Evolutionary conservation across 1,140 invertebrate genomes (phyloP).

Genomic region (Drosophila persimilis): DNA sequence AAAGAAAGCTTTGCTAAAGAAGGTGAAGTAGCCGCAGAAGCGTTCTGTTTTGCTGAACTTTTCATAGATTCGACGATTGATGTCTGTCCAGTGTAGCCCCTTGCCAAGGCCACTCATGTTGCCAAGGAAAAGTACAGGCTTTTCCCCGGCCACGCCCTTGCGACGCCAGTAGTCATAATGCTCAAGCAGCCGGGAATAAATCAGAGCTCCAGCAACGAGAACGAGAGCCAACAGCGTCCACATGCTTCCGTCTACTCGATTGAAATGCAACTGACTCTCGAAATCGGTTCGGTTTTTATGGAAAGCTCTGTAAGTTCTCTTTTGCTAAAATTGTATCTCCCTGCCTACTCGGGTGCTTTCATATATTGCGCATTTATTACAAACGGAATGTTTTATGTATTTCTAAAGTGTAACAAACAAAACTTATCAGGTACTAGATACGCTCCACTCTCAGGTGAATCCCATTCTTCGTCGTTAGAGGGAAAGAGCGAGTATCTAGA

Average conservation of each 20-base stretch:
- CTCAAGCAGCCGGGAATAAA: conserved; percentile 40
- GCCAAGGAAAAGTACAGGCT: conserved; percentile 42
- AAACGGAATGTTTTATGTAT: not conserved
- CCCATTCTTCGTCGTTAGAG: conserved; percentile 32
- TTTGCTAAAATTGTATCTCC: no score
- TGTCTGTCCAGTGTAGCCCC: conserved; percentile 59
- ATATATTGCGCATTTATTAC: conserved; percentile 3
- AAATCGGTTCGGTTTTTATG: not conserved
- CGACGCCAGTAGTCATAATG: conserved; percentile 83
- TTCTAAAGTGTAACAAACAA: not conserved
- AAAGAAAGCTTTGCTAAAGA: conserved; percentile 58
- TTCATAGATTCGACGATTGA: conserved; percentile 57
- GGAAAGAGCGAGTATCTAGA: conserved; percentile 12
- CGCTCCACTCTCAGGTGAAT: conserved; percentile 56
- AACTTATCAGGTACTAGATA: conserved; percentile 6
- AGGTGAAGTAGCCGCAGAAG: conserved; percentile 64
- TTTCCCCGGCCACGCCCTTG: conserved; percentile 73
- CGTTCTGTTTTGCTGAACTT: conserved; percentile 38
- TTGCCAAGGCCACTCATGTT: conserved; percentile 65
- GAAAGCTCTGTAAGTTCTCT: conserved; percentile 12
- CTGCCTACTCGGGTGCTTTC: not conserved
- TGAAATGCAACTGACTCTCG: conserved; percentile 30
- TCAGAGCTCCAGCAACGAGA: not conserved
- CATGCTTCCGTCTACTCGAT: conserved; percentile 25
- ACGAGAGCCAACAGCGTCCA: conserved; percentile 32